A percentile compares a stretch with the other conserved stretches of the same genome.
Evolutionary conservation across 2,888 invertebrate species (phyloP).

Genomic region (Campoletis raptor): DNA sequence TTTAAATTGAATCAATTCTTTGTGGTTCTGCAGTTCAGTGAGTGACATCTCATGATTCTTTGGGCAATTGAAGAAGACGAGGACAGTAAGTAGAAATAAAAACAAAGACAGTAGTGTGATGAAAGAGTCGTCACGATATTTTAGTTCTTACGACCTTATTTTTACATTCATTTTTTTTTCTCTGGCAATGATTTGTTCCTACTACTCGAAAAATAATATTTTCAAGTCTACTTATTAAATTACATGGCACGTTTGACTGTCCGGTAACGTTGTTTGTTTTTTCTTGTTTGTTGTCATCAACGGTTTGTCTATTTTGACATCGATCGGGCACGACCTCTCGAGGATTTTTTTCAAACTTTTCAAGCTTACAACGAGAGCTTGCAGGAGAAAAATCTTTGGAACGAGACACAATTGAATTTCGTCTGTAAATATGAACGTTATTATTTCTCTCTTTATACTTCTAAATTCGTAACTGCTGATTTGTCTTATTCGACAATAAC

Average conservation of each 20-base stretch:
- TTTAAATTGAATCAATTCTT: not conserved
- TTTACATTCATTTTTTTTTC: not conserved
- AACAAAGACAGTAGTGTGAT: not conserved
- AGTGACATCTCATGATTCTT: not conserved
- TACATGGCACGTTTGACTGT: slow-evolving; percentile 70
- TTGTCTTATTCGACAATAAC: not conserved
- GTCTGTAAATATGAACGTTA: not conserved
- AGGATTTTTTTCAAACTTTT: not conserved
- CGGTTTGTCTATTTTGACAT: not conserved
- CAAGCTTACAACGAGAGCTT: not conserved
- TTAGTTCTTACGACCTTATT: not conserved
- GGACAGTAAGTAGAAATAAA: no score
- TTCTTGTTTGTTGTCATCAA: not conserved
- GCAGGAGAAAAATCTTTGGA: not conserved
- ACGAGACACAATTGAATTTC: slow-evolving; percentile 3
- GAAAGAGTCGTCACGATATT: not conserved
- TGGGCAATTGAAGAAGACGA: not conserved
- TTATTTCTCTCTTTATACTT: not conserved
- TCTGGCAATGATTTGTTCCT: slow-evolving; percentile 19
- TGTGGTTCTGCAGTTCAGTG: not conserved
- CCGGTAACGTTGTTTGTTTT: slow-evolving; percentile 26
- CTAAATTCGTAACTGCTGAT: not conserved
- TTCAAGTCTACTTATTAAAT: slow-evolving; percentile 66
- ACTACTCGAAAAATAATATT: slow-evolving; percentile 40
- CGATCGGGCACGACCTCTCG: not conserved